Evolutionary conservation across 1,140 invertebrate species (phyloP).

Genomic region (Aphidius ervi): DNA sequence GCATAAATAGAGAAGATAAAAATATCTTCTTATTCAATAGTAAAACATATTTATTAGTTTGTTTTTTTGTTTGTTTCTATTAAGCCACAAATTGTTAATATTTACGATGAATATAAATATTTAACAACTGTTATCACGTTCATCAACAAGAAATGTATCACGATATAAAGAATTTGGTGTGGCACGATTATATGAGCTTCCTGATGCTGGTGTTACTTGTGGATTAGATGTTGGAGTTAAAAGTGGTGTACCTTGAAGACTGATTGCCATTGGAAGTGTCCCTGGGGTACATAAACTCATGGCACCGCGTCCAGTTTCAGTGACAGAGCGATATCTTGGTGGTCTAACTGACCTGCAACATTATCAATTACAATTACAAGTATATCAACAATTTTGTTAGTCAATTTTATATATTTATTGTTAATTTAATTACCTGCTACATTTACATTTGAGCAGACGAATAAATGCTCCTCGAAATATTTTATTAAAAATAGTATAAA

Average conservation of each 20-base stretch:
- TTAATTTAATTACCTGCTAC: slow-evolving; percentile 59
- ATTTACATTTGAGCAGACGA: slow-evolving; percentile 70
- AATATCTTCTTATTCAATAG: too few relatives aligned
- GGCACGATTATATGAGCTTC: slow-evolving; percentile 30
- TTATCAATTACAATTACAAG: too few relatives aligned
- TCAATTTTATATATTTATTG: slow-evolving; percentile 21
- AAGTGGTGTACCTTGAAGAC: slow-evolving; percentile 59
- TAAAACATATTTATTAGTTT: too few relatives aligned
- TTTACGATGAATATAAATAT: not conserved
- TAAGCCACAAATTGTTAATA: too few relatives aligned
- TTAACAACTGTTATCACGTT: slow-evolving; percentile 29
- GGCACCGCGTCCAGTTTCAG: slow-evolving; percentile 55
- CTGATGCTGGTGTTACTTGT: slow-evolving; percentile 36
- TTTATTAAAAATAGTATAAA: slow-evolving; percentile 87
- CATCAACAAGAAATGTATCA: slow-evolving; percentile 33
- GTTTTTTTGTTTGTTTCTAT: too few relatives aligned
- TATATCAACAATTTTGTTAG: too few relatives aligned
- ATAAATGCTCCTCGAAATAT: slow-evolving; percentile 83
- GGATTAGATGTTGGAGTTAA: slow-evolving; percentile 53
- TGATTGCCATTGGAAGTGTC: slow-evolving; percentile 60
- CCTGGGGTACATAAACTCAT: slow-evolving; percentile 58
- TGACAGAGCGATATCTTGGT: slow-evolving; percentile 60
- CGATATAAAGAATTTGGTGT: slow-evolving; percentile 32
- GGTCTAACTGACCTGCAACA: slow-evolving; percentile 52
- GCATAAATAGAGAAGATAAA: too few relatives aligned